A percentile compares a stretch with the other conserved stretches of the same genome.
Conservation (phyloP, 2,888 invertebrate species). For the Capitulum mitella region DNA sequence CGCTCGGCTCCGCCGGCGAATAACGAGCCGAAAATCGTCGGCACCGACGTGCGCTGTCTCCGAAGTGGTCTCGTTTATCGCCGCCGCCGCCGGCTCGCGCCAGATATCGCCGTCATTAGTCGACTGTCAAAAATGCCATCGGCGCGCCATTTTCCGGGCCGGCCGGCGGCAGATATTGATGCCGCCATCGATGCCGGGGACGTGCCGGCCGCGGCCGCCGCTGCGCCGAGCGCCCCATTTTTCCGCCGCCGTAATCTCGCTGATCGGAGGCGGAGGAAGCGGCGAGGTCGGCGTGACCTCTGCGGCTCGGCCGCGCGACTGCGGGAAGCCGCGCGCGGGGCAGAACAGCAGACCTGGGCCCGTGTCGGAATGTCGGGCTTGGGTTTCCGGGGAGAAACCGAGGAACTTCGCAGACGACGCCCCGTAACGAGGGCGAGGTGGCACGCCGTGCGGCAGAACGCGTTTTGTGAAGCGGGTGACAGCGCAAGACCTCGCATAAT, state of each 20-base stretch:
- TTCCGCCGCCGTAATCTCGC: not conserved
- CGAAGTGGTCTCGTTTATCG: not conserved
- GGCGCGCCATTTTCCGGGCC: not conserved
- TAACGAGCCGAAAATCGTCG: constrained; percentile 12
- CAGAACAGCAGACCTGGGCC: too few species aligned
- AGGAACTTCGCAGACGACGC: too few species aligned
- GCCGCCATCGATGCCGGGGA: not conserved
- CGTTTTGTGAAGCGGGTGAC: too few species aligned
- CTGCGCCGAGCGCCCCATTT: not conserved
- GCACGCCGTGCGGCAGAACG: too few species aligned
- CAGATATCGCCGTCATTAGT: not conserved
- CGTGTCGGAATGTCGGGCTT: too few species aligned
- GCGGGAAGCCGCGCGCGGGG: not conserved
- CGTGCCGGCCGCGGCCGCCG: not conserved
- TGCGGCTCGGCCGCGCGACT: not conserved
- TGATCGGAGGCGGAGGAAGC: not conserved
- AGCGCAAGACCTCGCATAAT: too few species aligned
- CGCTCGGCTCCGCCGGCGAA: not conserved
- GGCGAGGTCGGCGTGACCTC: too few species aligned
- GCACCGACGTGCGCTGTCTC: not conserved
- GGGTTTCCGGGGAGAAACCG: too few species aligned
- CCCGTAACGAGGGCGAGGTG: too few species aligned
- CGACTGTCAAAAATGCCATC: not conserved
- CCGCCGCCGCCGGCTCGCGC: not conserved
- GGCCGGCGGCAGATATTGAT: not conserved